Evolutionary conservation across 1,140 invertebrate genomes (phyloP), one percentile per base, ranked within the genome.

Genomic region (Drosophila orena): DNA sequence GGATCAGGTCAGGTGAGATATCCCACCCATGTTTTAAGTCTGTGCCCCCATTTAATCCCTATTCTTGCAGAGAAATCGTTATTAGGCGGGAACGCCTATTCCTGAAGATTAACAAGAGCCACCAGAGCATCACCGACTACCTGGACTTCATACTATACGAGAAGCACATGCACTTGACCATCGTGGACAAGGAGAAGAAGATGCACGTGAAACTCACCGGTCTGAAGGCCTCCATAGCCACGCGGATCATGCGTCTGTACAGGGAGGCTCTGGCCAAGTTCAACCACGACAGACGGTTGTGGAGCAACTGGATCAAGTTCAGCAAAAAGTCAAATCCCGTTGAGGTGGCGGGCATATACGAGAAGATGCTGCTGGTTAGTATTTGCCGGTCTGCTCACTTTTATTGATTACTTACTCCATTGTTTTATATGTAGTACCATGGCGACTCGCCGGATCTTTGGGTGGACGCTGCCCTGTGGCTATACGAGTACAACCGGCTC

Each of bases 351-450:
- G 84, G 84, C 24, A 91, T 91, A 22, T 92, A 91, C 37, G 91
- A 92, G 37, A 91, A 91, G 58, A 91, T 91, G 90, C 70, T 92
- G 10, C 74, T 77, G 60, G 91, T 91, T 57, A 68, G 85, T 30
- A 34, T 35, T 14, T 35, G 30, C 49, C 15, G 30, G 4, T 12
- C 49, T 52, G 30, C 49, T 52, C 49, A 35, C 30, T 52, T 52
- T 20, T 30, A 35, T 15, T 17, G n/a, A 8, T 17, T 17, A 2
- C 30, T 30, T 30, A 30, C 17, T 30, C 30, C 30, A 30, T 30
- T 30, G 30, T 10, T 10, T 3, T 30, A 8, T 8, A 10, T 58
- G 0, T 3, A 92, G 91, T 91, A 76, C 44, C 89, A 92, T 42
- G 89, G 89, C 4, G 91, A 79, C 20, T 81, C 77, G 27, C 54